These are phyloP conservation scores for Herpailurus yagouaroundi DNA, from an alignment of 2,113 vertebrate genomes.

Conservation along the genomic window DNA sequence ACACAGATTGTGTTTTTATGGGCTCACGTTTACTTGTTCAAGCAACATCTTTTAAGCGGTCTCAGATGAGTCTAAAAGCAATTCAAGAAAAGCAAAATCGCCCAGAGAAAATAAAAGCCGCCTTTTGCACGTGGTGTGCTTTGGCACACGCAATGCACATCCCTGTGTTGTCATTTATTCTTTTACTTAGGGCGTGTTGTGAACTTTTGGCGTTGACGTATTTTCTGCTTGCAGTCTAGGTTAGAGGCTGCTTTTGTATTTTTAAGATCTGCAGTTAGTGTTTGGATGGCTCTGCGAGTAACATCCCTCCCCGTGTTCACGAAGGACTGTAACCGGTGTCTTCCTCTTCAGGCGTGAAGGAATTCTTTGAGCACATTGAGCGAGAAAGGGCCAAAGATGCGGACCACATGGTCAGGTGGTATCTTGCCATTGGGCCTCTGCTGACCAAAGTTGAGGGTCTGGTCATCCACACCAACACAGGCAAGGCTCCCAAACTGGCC, in stretches of 20 bases:
- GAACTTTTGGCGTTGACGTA: background rate
- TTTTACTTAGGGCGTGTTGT: background rate
- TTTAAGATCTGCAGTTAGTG: fast-evolving
- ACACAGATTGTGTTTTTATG: background rate
- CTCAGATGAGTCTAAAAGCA: background rate
- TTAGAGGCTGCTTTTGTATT: background rate
- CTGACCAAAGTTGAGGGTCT: slow-evolving; percentile 92
- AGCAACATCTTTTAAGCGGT: background rate
- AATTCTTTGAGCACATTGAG: slow-evolving; percentile 92
- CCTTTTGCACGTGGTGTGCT: fast-evolving
- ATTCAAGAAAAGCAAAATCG: background rate
- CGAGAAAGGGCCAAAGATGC: slow-evolving; percentile 88
- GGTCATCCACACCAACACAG: slow-evolving; percentile 89
- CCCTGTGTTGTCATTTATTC: fast-evolving
- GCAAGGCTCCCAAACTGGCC: slow-evolving; percentile 89
- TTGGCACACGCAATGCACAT: fast-evolving
- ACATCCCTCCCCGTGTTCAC: fast-evolving
- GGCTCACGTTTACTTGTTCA: background rate
- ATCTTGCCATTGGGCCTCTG: slow-evolving; percentile 89
- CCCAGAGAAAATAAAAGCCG: background rate
- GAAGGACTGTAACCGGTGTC: background rate
- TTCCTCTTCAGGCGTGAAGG: slow-evolving; percentile 88
- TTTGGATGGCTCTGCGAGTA: background rate
- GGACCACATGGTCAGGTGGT: slow-evolving; percentile 87
- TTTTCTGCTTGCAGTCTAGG: background rate